Evolutionary conservation across 2,113 vertebrate species (phyloP).

Genomic region (Trichomycterus rosablanca): DNA sequence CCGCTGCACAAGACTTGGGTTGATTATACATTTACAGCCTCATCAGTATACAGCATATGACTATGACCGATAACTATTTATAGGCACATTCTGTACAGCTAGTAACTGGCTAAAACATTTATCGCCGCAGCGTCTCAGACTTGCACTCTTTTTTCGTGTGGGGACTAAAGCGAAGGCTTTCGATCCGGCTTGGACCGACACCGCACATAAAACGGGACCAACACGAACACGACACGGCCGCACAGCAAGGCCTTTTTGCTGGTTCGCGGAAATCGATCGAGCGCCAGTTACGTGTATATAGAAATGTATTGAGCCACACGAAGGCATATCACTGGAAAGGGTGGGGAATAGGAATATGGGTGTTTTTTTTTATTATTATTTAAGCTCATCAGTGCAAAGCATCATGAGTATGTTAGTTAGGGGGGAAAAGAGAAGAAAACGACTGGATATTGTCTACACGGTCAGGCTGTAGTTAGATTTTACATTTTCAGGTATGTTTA

Average conservation of each 20-base stretch:
- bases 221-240: slow-evolving; percentile 28
- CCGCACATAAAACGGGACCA: slow-evolving; percentile 44
- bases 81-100: slow-evolving; percentile 34
- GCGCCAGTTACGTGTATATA: slow-evolving; percentile 42
- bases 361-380: slow-evolving; percentile 22
- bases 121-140: slow-evolving; percentile 16
- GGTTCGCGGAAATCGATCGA: slow-evolving; percentile 13
- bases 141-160: slow-evolving; percentile 14
- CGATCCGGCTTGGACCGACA: slow-evolving; percentile 19
- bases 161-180: no score
- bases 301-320: slow-evolving; percentile 34
- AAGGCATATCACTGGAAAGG: slow-evolving; percentile 36
- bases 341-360: slow-evolving; percentile 6
- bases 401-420: slow-evolving; percentile 13
- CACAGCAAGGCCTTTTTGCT: slow-evolving; percentile 8
- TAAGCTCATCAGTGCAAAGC: slow-evolving; percentile 31
- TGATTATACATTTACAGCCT: slow-evolving; percentile 34
- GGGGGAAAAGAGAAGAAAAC: slow-evolving; percentile 19
- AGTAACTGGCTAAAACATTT: slow-evolving; percentile 25
- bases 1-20: slow-evolving; percentile 28
- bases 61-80: slow-evolving; percentile 32
- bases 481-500: slow-evolving; percentile 35
- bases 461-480: slow-evolving; percentile 43
- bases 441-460: slow-evolving; percentile 37
- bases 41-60: slow-evolving; percentile 42